Evolutionary conservation across 2,888 invertebrate species (phyloP).

Genomic region (Candidula unifasciata): DNA sequence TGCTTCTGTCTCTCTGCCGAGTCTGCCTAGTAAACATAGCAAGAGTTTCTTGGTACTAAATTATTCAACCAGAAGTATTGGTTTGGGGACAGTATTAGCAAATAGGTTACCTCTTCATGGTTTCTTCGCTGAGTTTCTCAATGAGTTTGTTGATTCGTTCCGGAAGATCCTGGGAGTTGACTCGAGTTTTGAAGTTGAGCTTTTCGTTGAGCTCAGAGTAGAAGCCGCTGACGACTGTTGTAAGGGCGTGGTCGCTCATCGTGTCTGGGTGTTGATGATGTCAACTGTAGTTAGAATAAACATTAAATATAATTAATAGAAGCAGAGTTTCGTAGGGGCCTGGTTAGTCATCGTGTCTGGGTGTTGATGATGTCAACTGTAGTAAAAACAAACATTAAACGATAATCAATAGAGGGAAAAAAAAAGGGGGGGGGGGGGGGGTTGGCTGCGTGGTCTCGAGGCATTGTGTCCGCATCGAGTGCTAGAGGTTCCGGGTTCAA

Average conservation of each 20-base stretch:
- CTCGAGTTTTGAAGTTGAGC: slow-evolving; percentile 35
- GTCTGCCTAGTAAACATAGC: too few relatives aligned
- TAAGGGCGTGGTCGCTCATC: slow-evolving; percentile 19
- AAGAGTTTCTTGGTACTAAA: too few relatives aligned
- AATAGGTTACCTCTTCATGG: slow-evolving; percentile 33
- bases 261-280: background rate
- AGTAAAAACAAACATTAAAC: background rate
- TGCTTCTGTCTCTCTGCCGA: too few relatives aligned
- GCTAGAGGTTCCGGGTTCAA: too few relatives aligned
- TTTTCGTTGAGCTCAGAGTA: slow-evolving; percentile 9
- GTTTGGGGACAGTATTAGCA: too few relatives aligned
- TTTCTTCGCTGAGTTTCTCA: slow-evolving; percentile 18
- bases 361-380: background rate
- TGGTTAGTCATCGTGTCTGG: too few relatives aligned
- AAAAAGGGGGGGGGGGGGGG: background rate
- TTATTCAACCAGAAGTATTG: too few relatives aligned
- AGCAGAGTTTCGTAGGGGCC: too few relatives aligned
- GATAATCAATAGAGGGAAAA: background rate
- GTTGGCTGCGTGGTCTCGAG: too few relatives aligned
- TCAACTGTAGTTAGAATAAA: background rate
- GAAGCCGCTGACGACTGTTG: slow-evolving; percentile 24
- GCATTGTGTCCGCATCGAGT: too few relatives aligned
- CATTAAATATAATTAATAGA: background rate
- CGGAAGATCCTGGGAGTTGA: slow-evolving; percentile 27
- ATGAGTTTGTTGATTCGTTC: slow-evolving; percentile 16